phyloP scores from a whole-genome alignment of 1,140 invertebrate genomes.

The Hesperophylax magnus region DNA sequence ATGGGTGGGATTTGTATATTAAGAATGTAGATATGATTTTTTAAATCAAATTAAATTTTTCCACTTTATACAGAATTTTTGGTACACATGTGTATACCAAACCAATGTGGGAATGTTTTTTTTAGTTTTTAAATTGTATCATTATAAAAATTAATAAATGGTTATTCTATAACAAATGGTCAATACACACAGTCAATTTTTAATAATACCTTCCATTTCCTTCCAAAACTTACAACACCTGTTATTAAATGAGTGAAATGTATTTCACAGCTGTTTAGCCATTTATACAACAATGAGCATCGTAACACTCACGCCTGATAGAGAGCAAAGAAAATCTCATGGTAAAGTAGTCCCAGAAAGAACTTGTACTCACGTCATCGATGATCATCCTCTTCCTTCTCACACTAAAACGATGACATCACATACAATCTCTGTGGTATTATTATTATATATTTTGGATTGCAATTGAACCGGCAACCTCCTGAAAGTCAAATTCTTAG shows the following conservation, averaged over 20 bases:
- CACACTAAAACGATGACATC: too few species aligned
- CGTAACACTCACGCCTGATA: too few species aligned
- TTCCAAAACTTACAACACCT: neutral
- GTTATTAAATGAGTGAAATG: neutral
- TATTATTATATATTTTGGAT: too few species aligned
- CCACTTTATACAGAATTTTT: conserved; percentile 36
- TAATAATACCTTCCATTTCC: neutral
- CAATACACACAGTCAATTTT: neutral
- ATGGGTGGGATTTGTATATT: conserved; percentile 42
- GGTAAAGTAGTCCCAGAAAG: too few species aligned
- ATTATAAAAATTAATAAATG: conserved; percentile 51
- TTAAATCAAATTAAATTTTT: conserved; percentile 34
- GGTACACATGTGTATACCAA: conserved; percentile 41
- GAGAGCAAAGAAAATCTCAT: too few species aligned
- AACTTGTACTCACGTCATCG: too few species aligned
- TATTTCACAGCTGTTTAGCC: too few species aligned
- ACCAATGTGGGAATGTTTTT: conserved; percentile 34
- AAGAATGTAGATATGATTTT: conserved; percentile 48
- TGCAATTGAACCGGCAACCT: too few species aligned
- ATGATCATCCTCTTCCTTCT: too few species aligned
- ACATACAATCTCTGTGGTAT: too few species aligned
- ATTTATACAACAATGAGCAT: too few species aligned
- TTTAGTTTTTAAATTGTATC: conserved; percentile 52
- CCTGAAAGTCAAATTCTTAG: too few species aligned
- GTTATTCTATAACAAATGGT: conserved; percentile 49